Percentiles rank a stretch among this genome's conserved stretches.
These are phyloP conservation scores for Ridgeia piscesae DNA, from an alignment of 1,140 invertebrate genomes.

Conservation along the genomic window DNA sequence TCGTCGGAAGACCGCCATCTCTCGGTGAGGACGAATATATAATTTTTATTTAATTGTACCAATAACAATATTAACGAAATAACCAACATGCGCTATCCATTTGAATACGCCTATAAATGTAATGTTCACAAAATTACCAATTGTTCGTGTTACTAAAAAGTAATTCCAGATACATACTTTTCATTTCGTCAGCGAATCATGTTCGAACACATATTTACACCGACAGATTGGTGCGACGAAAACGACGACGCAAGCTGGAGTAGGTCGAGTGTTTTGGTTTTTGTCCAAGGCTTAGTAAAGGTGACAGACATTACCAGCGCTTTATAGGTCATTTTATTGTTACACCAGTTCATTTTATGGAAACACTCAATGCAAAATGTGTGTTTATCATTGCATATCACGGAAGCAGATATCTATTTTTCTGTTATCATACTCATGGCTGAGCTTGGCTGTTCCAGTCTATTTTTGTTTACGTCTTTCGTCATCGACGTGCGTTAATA, in stretches of 20 bases:
- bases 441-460: not conserved
- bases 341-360: not conserved
- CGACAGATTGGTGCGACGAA: not conserved
- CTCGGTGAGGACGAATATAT: not conserved
- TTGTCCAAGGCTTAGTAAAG: not conserved
- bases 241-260: not conserved
- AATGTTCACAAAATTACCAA: not conserved
- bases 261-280: not conserved
- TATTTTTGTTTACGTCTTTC: slow-evolving; percentile 1
- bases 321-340: not conserved
- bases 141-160: not conserved
- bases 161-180: not conserved
- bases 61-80: not conserved
- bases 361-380: not conserved
- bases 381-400: not conserved
- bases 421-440: not conserved
- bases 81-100: not conserved
- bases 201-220: not conserved
- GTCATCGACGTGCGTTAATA: not conserved
- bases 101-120: not conserved
- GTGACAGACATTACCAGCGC: not conserved
- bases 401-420: not conserved
- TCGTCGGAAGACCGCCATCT: not conserved
- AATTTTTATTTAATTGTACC: not conserved
- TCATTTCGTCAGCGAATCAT: not conserved